phyloP scores from a whole-genome alignment of 2,113 vertebrate genomes.

The Conger conger region DNA sequence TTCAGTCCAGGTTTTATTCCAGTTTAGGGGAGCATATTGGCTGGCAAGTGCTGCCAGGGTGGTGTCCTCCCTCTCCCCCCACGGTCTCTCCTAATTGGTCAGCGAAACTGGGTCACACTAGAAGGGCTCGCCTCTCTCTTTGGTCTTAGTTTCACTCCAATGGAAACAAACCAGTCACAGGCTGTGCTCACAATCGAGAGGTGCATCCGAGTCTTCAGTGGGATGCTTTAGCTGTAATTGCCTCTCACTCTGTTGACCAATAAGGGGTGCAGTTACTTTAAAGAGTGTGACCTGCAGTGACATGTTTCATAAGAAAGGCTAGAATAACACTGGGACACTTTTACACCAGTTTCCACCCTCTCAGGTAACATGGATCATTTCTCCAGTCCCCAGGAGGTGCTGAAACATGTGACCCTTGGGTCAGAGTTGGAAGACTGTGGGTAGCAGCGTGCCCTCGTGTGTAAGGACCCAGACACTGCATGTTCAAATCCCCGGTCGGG shows the following conservation, averaged over 20 bases:
- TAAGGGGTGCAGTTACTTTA: background rate
- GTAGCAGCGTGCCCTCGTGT: background rate
- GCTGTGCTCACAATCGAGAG: background rate
- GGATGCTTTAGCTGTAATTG: background rate
- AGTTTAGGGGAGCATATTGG: background rate
- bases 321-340: background rate
- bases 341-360: background rate
- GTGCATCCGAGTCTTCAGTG: background rate
- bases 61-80: background rate
- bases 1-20: background rate
- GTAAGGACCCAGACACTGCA: background rate
- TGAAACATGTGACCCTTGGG: background rate
- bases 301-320: background rate
- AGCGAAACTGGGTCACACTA: background rate
- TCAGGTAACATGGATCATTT: background rate
- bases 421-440: background rate
- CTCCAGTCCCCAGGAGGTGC: background rate
- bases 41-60: background rate
- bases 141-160: background rate
- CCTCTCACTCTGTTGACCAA: background rate
- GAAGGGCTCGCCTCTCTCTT: background rate
- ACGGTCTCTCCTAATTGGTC: background rate
- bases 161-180: background rate
- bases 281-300: background rate
- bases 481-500: background rate